phyloP scores from a whole-genome alignment of 2,113 vertebrate species.

The Hydrolagus affinis region DNA sequence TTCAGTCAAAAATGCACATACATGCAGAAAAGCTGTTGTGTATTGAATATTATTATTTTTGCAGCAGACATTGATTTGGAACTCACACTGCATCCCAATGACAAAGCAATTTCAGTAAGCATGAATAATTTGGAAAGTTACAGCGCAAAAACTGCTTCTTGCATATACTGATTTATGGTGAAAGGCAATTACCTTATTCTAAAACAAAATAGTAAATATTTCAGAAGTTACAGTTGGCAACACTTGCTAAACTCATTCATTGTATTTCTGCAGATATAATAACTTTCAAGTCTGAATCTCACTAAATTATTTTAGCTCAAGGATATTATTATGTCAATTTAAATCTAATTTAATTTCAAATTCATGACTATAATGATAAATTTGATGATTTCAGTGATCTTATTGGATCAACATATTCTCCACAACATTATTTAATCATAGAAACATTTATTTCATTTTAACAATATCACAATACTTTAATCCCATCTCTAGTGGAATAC shows the following conservation, averaged over 20 bases:
- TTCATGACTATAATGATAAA: background rate
- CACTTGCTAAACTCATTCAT: background rate
- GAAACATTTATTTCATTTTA: background rate
- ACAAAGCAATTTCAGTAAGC: background rate
- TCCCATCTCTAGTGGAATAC: background rate
- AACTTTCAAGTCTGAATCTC: background rate
- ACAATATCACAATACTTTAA: background rate
- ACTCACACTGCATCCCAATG: background rate
- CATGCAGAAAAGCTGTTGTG: background rate
- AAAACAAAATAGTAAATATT: background rate
- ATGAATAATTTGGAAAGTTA: background rate
- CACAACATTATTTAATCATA: background rate
- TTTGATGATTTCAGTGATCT: background rate
- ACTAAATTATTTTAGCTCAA: background rate
- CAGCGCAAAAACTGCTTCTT: background rate
- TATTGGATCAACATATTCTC: background rate
- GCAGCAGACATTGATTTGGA: conserved; percentile 3
- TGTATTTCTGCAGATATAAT: background rate
- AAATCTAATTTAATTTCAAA: background rate
- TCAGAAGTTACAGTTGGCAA: background rate
- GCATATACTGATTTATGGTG: background rate
- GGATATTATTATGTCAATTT: background rate
- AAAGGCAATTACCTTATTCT: background rate
- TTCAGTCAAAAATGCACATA: background rate
- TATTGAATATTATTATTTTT: background rate